phyloP scores from a whole-genome alignment of 2,113 vertebrate genomes.

The Lagenorhynchus albirostris region DNA sequence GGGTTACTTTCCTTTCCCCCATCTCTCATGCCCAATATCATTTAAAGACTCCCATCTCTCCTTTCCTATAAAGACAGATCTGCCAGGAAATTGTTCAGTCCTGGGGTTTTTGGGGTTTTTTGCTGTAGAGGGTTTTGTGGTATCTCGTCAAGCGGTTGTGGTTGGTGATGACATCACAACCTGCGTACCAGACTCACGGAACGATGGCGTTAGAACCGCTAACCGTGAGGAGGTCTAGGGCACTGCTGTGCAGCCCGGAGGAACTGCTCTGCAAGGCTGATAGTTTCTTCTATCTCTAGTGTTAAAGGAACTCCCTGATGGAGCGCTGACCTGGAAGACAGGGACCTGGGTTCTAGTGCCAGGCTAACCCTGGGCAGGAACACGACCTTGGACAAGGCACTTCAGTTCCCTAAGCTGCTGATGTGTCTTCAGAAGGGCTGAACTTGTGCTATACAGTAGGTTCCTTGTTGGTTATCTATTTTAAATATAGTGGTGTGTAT shows the following conservation, averaged over 20 bases:
- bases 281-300: neutral
- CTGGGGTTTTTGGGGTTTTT: fast-evolving
- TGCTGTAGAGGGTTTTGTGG: neutral
- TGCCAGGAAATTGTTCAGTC: neutral
- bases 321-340: neutral
- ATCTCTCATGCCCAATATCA: neutral
- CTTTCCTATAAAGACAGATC: neutral
- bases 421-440: neutral
- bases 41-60: neutral
- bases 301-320: neutral
- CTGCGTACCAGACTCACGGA: neutral
- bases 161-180: neutral
- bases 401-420: neutral
- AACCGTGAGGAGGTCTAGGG: neutral
- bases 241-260: neutral
- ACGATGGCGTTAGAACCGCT: neutral
- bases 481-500: neutral
- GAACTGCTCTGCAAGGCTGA: neutral
- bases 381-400: neutral
- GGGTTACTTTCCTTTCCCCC: neutral
- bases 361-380: neutral
- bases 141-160: neutral
- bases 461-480: neutral
- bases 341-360: neutral
- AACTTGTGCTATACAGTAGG: neutral